Base-by-base conservation (phyloP, 1,140 invertebrate species). In the Armadillidium nasatum region DNA sequence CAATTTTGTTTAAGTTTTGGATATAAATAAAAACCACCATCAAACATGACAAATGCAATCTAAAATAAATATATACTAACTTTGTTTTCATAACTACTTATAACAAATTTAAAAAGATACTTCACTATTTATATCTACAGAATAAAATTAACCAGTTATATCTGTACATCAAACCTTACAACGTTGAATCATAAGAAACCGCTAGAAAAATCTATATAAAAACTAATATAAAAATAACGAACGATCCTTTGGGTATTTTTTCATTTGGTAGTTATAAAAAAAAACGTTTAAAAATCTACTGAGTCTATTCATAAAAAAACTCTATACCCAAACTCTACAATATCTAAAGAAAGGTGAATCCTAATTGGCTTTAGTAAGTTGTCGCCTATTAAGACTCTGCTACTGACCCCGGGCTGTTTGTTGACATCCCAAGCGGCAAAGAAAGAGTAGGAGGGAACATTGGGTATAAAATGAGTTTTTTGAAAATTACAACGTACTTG, bases 401-500 rank as follows among this genome's bases (percentile, higher is more conserved):
- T 60, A 60, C 50, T 60, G 50, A 60, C 50, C 50, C 50, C 50
- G 19, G 50, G 50, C 50, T 60, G 50, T 60, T 60, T 60, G 50
- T 60, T 60, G 50, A 60, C 50, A 60, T 60, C 50, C 50, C 50
- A 60, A 60, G 50, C 50, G 50, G 50, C 50, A 60, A 60, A 19
- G 19, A 19, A 19, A 19, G 50, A 60, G 50, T 60, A 60, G 50
- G 50, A 60, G 50, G 50, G 50, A 19, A 19, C 50, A 60, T 2
- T 19, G 50, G 50, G 19, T 15, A 60, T 60, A 60, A 60, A 60
- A 19, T 33, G 33, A 33, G 33, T 33, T 6, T 3, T 33, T 33
- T 33, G 33, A 33, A 33, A 33, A 33, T 33, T 33, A 33, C 33
- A 33, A 33, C 33, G 33, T 33, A 33, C 33, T 33, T 33, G 33